phyloP scores from a whole-genome alignment of 2,113 vertebrate genomes.

The Carlito syrichta region DNA sequence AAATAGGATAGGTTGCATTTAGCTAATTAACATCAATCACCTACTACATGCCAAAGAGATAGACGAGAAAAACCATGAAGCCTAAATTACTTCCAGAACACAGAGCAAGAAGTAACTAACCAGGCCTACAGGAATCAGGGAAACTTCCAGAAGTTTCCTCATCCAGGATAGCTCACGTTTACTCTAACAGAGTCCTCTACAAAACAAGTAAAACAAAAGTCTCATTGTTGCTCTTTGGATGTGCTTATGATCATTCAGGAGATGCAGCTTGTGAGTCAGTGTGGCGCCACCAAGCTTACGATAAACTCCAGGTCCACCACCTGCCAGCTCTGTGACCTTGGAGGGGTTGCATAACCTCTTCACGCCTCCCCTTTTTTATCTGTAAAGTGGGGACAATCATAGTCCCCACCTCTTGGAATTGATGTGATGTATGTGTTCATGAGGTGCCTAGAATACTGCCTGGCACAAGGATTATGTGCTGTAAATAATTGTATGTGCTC shows the following conservation, averaged over 20 bases:
- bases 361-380: not conserved
- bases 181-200: not conserved
- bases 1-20: not conserved
- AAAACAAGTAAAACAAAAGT: not conserved
- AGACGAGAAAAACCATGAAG: not conserved
- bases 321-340: not conserved
- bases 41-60: not conserved
- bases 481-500: not conserved
- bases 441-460: not conserved
- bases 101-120: not conserved
- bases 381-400: not conserved
- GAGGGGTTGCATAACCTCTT: not conserved
- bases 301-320: not conserved
- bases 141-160: not conserved
- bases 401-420: not conserved
- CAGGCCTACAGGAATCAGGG: not conserved
- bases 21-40: not conserved
- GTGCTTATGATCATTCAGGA: not conserved
- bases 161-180: not conserved
- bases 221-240: not conserved
- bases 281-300: not conserved
- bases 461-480: not conserved
- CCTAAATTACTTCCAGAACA: no score
- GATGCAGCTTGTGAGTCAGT: not conserved
- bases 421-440: not conserved